Percentiles rank a stretch among this genome's conserved stretches.
phyloP scores from a whole-genome alignment of 92 coral and sea anemone species.

The Plumapathes pennacea region DNA sequence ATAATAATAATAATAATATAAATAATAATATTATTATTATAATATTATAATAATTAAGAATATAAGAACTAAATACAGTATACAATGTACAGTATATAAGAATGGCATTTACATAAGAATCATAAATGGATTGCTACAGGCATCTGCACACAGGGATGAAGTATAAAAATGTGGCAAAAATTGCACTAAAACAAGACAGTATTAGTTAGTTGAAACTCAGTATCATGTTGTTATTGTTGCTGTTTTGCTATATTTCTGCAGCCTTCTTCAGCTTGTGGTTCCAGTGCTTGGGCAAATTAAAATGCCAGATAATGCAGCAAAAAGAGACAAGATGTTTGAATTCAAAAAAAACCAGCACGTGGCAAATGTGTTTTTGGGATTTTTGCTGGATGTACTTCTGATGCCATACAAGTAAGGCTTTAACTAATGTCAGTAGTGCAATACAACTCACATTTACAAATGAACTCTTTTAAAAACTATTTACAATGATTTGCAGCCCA shows the following conservation, averaged over 20 bases:
- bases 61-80: too few relatives aligned
- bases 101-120: too few relatives aligned
- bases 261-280: slow-evolving; percentile 79
- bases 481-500: slow-evolving; percentile 13
- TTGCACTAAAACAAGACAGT: too few relatives aligned
- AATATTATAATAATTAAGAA: too few relatives aligned
- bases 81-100: too few relatives aligned
- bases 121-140: too few relatives aligned
- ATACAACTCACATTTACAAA: neutral
- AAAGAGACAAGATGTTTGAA: slow-evolving; percentile 58
- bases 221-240: neutral
- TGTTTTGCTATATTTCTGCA: neutral
- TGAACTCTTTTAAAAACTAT: neutral
- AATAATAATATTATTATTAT: neutral
- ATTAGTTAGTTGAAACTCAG: too few relatives aligned
- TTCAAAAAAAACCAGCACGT: slow-evolving; percentile 51
- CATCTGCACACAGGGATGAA: too few relatives aligned
- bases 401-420: slow-evolving; percentile 77
- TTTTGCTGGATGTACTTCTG: slow-evolving; percentile 77
- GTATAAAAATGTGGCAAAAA: too few relatives aligned
- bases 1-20: neutral
- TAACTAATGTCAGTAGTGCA: neutral
- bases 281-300: slow-evolving; percentile 75
- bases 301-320: slow-evolving; percentile 56
- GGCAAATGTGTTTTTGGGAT: slow-evolving; percentile 57